Evolutionary conservation across 2,797 vertebrate species (phyloP).

Genomic region (Alca torda): DNA sequence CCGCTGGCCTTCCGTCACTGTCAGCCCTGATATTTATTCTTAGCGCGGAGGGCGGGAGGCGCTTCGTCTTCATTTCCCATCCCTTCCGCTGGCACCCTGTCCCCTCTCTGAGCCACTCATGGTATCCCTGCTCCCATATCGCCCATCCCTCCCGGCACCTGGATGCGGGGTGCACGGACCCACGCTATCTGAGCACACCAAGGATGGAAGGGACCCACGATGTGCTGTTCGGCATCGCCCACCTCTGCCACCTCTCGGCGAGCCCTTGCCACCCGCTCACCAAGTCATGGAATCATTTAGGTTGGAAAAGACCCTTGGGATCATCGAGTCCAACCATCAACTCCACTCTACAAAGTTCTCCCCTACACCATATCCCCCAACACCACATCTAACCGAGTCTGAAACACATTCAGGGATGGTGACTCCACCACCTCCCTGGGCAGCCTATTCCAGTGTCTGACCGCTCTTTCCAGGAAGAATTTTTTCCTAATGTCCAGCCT

Average conservation of each 20-base stretch:
- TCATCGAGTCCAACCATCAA: no score
- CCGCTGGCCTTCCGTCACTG: background rate
- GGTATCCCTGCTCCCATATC: background rate
- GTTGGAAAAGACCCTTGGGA: no score
- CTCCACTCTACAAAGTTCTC: no score
- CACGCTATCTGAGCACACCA: accelerated
- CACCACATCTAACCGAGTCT: no score
- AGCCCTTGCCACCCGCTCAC: background rate
- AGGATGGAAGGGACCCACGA: accelerated
- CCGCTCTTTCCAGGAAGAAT: no score
- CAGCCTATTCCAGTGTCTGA: no score
- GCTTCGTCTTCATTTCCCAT: background rate
- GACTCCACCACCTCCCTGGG: no score
- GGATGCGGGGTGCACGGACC: no score
- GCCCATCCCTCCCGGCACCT: background rate
- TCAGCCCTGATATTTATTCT: background rate
- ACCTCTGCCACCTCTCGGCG: accelerated
- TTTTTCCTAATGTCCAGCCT: no score
- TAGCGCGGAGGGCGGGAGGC: background rate
- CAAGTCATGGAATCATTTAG: no score
- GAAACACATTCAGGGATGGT: no score
- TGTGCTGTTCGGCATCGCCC: accelerated
- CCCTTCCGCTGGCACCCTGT: background rate
- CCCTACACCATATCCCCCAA: no score
- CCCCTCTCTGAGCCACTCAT: background rate